Evolutionary conservation across 2,113 vertebrate species (phyloP).

Genomic region (Ploceus nigricollis): DNA sequence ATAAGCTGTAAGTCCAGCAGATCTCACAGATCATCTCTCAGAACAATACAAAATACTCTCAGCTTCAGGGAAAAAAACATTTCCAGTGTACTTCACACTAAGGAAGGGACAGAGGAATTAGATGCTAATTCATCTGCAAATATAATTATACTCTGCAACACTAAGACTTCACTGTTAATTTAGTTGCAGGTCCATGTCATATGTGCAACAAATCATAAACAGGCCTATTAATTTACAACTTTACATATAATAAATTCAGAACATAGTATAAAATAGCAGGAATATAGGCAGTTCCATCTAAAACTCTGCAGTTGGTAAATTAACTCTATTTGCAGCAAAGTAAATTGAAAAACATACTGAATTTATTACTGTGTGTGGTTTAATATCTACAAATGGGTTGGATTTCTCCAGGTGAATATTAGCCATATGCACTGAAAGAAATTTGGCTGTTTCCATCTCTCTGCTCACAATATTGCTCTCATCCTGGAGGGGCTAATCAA

Average conservation of each 20-base stretch:
- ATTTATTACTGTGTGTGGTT: conserved; percentile 56
- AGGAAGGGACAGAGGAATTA: background rate
- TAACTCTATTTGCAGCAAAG: conserved; percentile 64
- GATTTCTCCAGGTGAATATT: conserved; percentile 65
- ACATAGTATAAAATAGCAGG: background rate
- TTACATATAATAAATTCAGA: background rate
- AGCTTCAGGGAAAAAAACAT: background rate
- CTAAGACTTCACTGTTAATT: conserved; percentile 51
- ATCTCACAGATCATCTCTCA: background rate
- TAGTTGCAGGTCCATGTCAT: conserved; percentile 3
- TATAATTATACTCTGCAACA: conserved; percentile 52
- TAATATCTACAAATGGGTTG: conserved; percentile 58
- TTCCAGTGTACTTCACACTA: background rate
- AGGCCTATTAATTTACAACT: conserved; percentile 40
- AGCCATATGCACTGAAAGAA: conserved; percentile 1
- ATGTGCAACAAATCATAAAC: conserved; percentile 39
- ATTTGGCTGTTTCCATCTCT: background rate
- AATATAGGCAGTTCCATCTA: conserved; percentile 33
- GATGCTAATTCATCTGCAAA: conserved; percentile 54
- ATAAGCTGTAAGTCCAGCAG: background rate
- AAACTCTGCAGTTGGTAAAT: conserved; percentile 68
- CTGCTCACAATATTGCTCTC: background rate
- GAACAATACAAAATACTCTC: background rate
- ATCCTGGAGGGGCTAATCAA: background rate
- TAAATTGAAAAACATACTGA: conserved; percentile 60